A percentile compares a stretch with the other conserved stretches of the same genome.
Conservation (phyloP, 2,113 vertebrate species). For the Ranitomeya variabilis region DNA sequence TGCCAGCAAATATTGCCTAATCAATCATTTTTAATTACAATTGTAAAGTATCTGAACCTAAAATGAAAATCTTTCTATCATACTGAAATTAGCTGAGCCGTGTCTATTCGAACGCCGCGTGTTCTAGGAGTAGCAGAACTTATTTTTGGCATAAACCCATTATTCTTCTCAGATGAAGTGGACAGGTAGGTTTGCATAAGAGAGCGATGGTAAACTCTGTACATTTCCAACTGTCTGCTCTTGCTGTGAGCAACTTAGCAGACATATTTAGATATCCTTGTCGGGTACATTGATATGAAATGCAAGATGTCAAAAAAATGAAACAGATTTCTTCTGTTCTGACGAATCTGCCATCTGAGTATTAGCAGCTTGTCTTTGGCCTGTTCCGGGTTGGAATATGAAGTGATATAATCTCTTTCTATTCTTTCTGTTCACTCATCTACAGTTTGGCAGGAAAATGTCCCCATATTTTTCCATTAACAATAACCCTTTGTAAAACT, state of each 20-base stretch:
- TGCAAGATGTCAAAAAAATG: not conserved
- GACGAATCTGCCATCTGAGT: not conserved
- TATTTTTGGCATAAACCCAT: conserved; percentile 6
- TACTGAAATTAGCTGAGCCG: not conserved
- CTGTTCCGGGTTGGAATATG: not conserved
- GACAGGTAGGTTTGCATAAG: conserved; percentile 2
- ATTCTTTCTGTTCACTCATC: not conserved
- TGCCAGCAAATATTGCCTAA: conserved; percentile 4
- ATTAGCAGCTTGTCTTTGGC: not conserved
- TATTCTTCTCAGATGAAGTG: conserved; percentile 32
- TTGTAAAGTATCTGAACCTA: conserved; percentile 23
- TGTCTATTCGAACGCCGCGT: not conserved
- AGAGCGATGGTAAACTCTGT: not conserved
- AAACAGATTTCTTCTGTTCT: not conserved
- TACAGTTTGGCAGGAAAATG: not conserved
- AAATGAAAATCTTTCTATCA: not conserved
- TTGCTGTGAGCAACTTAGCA: not conserved
- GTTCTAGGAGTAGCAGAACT: not conserved
- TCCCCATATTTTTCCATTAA: not conserved
- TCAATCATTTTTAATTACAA: conserved; percentile 26
- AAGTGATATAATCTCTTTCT: not conserved
- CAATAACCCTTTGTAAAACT: conserved; percentile 22
- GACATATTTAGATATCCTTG: conserved; percentile 6
- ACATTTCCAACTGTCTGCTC: not conserved
- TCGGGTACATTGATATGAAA: not conserved